phyloP scores from a whole-genome alignment of 2,888 invertebrate species.

The Cenopis cana region DNA sequence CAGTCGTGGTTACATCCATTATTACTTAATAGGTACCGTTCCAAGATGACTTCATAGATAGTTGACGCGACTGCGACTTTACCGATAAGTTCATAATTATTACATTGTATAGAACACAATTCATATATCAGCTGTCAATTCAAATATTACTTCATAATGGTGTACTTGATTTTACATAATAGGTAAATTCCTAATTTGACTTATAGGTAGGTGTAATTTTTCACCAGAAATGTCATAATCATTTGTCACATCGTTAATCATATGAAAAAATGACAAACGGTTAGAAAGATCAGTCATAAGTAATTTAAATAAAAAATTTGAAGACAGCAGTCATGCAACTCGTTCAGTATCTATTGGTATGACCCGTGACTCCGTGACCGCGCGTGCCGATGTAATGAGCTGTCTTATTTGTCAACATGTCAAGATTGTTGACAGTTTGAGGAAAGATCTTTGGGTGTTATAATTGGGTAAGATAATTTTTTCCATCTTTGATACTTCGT shows the following conservation, averaged over 20 bases:
- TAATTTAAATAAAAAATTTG: conserved; percentile 9
- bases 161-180: conserved; percentile 6
- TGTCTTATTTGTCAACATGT: conserved; percentile 23
- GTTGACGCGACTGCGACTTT: not conserved
- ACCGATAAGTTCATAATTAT: conserved; percentile 4
- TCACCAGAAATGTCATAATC: not conserved
- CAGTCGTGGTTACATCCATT: not conserved
- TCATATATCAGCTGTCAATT: conserved; percentile 3
- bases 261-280: conserved; percentile 2
- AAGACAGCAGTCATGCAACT: conserved; percentile 2
- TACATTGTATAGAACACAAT: conserved; percentile 3
- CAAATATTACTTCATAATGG: not conserved
- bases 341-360: not conserved
- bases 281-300: not conserved
- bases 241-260: conserved; percentile 8
- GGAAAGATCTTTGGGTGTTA: conserved; percentile 9
- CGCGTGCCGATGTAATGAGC: conserved; percentile 16
- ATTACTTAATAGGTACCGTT: conserved; percentile 3
- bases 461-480: conserved; percentile 6
- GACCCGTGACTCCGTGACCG: conserved; percentile 8
- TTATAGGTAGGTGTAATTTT: not conserved
- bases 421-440: conserved; percentile 14
- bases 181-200: not conserved
- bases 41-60: not conserved
- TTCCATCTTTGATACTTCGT: not conserved